Evolutionary conservation across 2,888 invertebrate genomes (phyloP).

Genomic region (Lasioglossum pauxillum): DNA sequence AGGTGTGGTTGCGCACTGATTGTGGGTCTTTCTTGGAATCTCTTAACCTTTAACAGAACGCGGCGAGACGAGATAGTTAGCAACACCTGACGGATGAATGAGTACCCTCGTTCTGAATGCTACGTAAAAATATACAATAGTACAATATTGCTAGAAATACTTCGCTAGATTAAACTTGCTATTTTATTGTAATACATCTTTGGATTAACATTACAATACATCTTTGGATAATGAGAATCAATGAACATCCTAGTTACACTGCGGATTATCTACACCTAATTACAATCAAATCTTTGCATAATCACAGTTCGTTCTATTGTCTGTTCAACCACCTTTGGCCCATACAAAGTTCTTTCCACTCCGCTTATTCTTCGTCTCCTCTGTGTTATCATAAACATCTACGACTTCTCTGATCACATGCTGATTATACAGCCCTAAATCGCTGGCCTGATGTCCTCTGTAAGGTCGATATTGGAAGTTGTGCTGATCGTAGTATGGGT

Average conservation of each 20-base stretch:
- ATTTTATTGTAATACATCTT: neutral
- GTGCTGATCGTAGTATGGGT: slow-evolving; percentile 68
- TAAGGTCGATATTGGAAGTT: slow-evolving; percentile 72
- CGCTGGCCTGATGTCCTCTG: slow-evolving; percentile 50
- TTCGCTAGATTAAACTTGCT: neutral
- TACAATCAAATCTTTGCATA: neutral
- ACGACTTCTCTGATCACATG: slow-evolving; percentile 81
- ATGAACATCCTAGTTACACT: neutral
- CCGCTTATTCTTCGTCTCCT: slow-evolving; percentile 53
- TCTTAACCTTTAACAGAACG: neutral
- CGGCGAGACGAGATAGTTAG: neutral
- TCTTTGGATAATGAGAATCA: slow-evolving; percentile 1
- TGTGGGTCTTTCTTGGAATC: slow-evolving; percentile 6
- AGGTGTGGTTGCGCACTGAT: slow-evolving; percentile 27
- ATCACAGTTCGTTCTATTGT: neutral
- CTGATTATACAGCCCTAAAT: slow-evolving; percentile 70
- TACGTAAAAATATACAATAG: neutral
- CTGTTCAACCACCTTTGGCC: slow-evolving; percentile 68
- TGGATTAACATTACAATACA: neutral
- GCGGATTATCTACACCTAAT: neutral
- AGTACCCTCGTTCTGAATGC: neutral
- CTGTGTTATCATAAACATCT: slow-evolving; percentile 78
- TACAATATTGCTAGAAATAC: slow-evolving; percentile 5
- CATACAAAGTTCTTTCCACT: slow-evolving; percentile 79
- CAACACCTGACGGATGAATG: neutral